Percentiles rank a stretch among this genome's conserved stretches.
These are phyloP conservation scores for Atta texana DNA, from an alignment of 1,140 invertebrate species.

Conservation along the genomic window DNA sequence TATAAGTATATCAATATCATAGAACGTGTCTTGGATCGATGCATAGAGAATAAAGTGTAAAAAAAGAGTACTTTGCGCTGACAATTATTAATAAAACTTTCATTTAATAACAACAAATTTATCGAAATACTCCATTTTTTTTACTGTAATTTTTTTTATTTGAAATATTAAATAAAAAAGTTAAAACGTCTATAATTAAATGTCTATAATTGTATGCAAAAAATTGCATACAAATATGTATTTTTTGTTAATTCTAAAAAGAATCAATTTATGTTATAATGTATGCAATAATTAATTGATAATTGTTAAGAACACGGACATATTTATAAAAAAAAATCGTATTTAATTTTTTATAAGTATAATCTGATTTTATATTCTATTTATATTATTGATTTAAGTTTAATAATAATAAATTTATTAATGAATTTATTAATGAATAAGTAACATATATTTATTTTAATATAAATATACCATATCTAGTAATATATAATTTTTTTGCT, in stretches of 20 bases:
- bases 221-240: background rate
- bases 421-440: background rate
- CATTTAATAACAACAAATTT: background rate
- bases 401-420: background rate
- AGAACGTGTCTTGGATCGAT: constrained; percentile 22
- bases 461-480: background rate
- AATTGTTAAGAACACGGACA: background rate
- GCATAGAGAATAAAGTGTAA: constrained; percentile 1
- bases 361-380: background rate
- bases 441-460: background rate
- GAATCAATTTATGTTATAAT: background rate
- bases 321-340: background rate
- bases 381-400: background rate
- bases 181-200: background rate
- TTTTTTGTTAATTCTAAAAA: background rate
- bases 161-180: constrained; percentile 7
- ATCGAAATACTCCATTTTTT: background rate
- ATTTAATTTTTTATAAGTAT: background rate
- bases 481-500: background rate
- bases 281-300: background rate
- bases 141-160: background rate
- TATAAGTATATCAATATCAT: background rate
- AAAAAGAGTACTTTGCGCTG: background rate
- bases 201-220: background rate
- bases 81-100: background rate